Conservation (phyloP, 2,888 invertebrate species). For the Campoplex nolae region DNA sequence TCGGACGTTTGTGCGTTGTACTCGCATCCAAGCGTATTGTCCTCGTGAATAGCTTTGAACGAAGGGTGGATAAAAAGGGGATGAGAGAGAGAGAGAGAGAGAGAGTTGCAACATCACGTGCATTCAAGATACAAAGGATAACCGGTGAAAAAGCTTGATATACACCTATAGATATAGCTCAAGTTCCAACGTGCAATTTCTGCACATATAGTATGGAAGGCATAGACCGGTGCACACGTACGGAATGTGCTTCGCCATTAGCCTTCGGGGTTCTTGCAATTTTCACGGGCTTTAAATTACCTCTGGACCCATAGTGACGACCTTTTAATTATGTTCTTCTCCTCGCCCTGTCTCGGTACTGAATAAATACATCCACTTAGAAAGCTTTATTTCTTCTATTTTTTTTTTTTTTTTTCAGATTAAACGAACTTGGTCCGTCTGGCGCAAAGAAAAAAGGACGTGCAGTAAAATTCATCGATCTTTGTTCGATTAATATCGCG, state of each 20-base stretch:
- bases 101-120: neutral
- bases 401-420: slow-evolving; percentile 12
- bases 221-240: slow-evolving; percentile 8
- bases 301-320: slow-evolving; percentile 54
- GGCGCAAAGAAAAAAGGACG: neutral
- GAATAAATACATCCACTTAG: slow-evolving; percentile 24
- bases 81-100: neutral
- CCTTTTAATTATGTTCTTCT: slow-evolving; percentile 62
- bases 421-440: neutral
- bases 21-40: slow-evolving; percentile 28
- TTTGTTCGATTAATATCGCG: neutral
- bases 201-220: slow-evolving; percentile 7
- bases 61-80: neutral
- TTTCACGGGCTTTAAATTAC: slow-evolving; percentile 64
- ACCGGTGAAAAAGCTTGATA: slow-evolving; percentile 29
- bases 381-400: slow-evolving; percentile 10
- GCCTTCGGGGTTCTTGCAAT: slow-evolving; percentile 56
- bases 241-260: slow-evolving; percentile 26
- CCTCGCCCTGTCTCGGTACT: slow-evolving; percentile 22
- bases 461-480: neutral
- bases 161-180: neutral
- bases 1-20: slow-evolving; percentile 6
- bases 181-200: slow-evolving; percentile 8
- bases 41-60: neutral
- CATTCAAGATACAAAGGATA: slow-evolving; percentile 52